These are phyloP conservation scores for Pterocles orientalis DNA, from an alignment of 2,113 vertebrate species.

Conservation along the genomic window DNA sequence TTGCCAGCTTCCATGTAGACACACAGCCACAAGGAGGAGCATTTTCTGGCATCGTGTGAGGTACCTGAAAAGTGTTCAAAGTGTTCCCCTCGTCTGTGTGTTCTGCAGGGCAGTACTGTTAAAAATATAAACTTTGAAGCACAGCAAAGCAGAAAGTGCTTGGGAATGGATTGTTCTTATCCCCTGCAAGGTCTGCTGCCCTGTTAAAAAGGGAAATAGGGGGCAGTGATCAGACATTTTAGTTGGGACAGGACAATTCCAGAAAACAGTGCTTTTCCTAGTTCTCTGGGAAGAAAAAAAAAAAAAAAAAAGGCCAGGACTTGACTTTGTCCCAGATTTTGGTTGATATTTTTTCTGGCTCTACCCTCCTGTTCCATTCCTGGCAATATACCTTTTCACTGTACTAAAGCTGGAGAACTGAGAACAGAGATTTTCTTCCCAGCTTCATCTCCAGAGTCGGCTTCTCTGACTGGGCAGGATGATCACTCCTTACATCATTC, in stretches of 20 bases:
- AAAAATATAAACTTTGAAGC: background rate
- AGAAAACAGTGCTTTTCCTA: background rate
- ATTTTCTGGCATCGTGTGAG: background rate
- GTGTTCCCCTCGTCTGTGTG: accelerated
- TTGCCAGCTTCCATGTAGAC: background rate
- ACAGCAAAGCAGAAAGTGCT: background rate
- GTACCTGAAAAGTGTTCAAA: background rate
- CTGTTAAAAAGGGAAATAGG: background rate
- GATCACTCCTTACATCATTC: background rate
- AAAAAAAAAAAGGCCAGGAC: background rate
- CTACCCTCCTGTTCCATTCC: background rate
- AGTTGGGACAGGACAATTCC: background rate
- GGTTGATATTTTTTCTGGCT: background rate
- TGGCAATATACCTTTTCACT: background rate
- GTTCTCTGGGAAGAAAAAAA: background rate
- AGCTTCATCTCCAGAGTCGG: background rate
- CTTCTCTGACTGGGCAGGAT: background rate
- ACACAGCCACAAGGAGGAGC: background rate
- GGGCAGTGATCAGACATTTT: background rate
- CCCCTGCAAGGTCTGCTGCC: background rate
- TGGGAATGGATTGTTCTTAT: background rate
- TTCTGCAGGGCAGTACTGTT: background rate
- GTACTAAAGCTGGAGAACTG: background rate
- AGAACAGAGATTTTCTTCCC: background rate
- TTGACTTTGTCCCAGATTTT: background rate